A percentile compares a stretch with the other conserved stretches of the same genome.
phyloP scores from a whole-genome alignment of 2,113 vertebrate species.

The Lepidiolamprologus cunningtoni region DNA sequence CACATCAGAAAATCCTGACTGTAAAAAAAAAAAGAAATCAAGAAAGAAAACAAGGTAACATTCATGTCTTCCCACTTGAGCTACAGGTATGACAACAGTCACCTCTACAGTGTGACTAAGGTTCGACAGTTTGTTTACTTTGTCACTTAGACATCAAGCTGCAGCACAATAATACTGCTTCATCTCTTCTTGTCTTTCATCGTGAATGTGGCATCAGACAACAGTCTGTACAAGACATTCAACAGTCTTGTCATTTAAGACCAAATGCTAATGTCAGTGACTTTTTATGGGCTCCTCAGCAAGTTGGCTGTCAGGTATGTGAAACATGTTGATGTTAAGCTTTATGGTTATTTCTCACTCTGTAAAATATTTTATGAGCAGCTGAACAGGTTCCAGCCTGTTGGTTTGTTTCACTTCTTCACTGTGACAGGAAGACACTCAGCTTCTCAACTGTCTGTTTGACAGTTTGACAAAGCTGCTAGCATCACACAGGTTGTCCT shows the following conservation, averaged over 20 bases:
- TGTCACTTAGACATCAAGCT: neutral
- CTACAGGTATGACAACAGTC: neutral
- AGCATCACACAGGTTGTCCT: neutral
- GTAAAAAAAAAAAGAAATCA: neutral
- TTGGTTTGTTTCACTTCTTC: neutral
- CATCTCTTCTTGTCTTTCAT: neutral
- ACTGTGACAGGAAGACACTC: neutral
- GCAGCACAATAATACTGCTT: neutral
- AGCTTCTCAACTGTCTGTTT: neutral
- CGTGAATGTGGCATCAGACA: neutral
- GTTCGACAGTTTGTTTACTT: neutral
- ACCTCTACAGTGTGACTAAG: neutral
- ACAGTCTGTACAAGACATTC: neutral
- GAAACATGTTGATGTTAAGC: neutral
- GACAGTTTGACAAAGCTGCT: neutral
- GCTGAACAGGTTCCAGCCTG: slow-evolving; percentile 43
- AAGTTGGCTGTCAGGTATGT: neutral
- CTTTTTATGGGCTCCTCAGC: neutral
- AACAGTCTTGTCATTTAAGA: neutral
- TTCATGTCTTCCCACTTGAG: neutral
- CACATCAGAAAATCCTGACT: neutral
- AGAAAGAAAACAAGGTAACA: neutral
- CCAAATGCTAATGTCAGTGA: neutral
- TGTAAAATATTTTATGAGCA: neutral
- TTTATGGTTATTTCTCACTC: neutral